phyloP scores from a whole-genome alignment of 2,888 invertebrate species.

The Uropetala carovei region DNA sequence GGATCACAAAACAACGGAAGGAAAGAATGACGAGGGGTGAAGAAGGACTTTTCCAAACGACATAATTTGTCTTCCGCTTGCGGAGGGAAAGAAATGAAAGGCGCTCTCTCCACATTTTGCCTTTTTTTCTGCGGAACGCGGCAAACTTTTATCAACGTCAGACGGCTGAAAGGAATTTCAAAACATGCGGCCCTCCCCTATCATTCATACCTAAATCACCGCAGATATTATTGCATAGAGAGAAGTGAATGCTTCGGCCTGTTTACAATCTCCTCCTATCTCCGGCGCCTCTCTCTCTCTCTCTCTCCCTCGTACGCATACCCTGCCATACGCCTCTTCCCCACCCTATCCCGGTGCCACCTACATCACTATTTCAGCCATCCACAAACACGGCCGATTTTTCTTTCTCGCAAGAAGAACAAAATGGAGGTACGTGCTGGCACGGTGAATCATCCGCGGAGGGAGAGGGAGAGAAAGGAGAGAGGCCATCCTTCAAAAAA shows the following conservation, averaged over 20 bases:
- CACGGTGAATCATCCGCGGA: conserved; percentile 25
- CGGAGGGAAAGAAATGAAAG: background rate
- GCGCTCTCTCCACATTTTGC: background rate
- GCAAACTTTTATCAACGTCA: conserved; percentile 50
- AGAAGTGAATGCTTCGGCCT: background rate
- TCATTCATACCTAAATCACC: conserved; percentile 62
- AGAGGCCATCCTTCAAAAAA: background rate
- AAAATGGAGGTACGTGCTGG: background rate
- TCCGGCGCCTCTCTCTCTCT: background rate
- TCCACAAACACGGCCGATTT: background rate
- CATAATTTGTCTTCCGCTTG: conserved; percentile 51
- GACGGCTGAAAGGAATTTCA: conserved; percentile 47
- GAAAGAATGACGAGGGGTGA: background rate
- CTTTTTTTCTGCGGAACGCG: conserved; percentile 3
- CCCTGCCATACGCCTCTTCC: background rate
- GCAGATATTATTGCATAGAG: conserved; percentile 10
- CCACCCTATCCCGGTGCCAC: background rate
- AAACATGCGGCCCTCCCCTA: conserved; percentile 25
- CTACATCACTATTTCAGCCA: background rate
- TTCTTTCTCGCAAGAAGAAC: conserved; percentile 34
- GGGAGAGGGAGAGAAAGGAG: background rate
- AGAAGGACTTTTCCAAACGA: conserved; percentile 45
- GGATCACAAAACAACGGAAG: conserved; percentile 28
- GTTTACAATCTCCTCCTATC: background rate
- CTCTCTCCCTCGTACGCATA: background rate